Conservation (phyloP, 2,888 invertebrate genomes). For the Drosophila incognita region DNA sequence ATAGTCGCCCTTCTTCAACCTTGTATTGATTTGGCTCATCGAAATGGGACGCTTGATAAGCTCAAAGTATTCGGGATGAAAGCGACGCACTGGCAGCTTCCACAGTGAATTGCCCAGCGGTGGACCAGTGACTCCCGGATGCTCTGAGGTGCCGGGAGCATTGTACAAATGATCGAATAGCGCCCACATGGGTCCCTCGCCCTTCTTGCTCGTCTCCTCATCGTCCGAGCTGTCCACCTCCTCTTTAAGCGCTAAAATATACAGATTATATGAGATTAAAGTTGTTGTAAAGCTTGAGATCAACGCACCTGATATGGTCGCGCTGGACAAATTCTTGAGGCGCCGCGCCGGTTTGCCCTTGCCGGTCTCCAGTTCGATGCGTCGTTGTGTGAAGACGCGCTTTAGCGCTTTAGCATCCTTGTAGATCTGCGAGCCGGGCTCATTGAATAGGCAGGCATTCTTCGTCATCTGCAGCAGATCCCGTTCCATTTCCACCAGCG, state of each 20-base stretch:
- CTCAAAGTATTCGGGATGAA: slow-evolving; percentile 98
- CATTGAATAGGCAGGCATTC: slow-evolving; percentile 98
- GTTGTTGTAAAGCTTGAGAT: too few species aligned
- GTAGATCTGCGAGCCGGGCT: slow-evolving; percentile 97
- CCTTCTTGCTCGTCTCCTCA: slow-evolving; percentile 86
- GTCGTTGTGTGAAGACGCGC: slow-evolving; percentile 88
- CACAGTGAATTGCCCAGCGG: slow-evolving; percentile 96
- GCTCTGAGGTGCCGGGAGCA: slow-evolving; percentile 86
- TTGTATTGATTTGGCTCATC: slow-evolving; percentile 94
- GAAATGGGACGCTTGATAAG: slow-evolving; percentile 98
- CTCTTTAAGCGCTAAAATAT: slow-evolving; percentile 86
- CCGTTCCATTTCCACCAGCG: slow-evolving; percentile 93
- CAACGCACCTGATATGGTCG: slow-evolving; percentile 72
- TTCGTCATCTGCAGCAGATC: slow-evolving; percentile 96
- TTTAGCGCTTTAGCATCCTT: slow-evolving; percentile 96
- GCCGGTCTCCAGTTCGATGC: slow-evolving; percentile 90
- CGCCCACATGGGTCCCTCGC: slow-evolving; percentile 95
- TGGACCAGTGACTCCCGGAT: slow-evolving; percentile 87
- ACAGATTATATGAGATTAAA: neutral
- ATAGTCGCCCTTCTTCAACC: slow-evolving; percentile 92
- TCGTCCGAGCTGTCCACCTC: slow-evolving; percentile 88
- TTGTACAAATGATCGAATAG: slow-evolving; percentile 93
- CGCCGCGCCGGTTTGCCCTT: slow-evolving; percentile 85
- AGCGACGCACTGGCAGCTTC: slow-evolving; percentile 95
- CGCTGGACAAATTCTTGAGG: slow-evolving; percentile 71